Base-by-base conservation (phyloP, 2,113 vertebrate genomes). In the Porphyrio hochstetteri region DNA sequence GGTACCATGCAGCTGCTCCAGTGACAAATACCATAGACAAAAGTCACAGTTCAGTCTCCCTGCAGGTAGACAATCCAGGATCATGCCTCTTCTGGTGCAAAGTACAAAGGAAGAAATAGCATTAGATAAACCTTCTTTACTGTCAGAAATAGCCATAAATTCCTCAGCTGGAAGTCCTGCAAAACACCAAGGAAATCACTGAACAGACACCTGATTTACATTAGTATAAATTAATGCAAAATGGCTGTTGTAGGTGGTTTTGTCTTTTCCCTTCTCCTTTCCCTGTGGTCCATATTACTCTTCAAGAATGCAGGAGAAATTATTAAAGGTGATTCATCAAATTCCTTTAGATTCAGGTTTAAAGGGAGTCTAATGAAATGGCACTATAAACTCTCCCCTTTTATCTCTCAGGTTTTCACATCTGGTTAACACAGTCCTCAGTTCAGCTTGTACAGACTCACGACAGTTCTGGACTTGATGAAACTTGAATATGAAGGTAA, bases 341-440 rank as follows among this genome's bases (percentile, higher is more conserved):
- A 83, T 82, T 96, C 92, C 81, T 92, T 91, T 84, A 82, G 75
- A 78, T 76, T 82, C 77, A 90, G 28, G 68, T 75, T 95, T 97
- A 92, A 94, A 95, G 78, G 42, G 82, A 81, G 92, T 64, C 19
- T 82, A 31, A 69, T 64, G 79, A 85, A 90, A 83, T 18, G 52
- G 57, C 60, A 92, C 76, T 12, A 7, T 63, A 19, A 90, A 61
- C 63, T 89, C 71, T 57, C 24, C 48, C 28, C 82, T 55, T 93
- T 94, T 90, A 63, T 82, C 75, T 61, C 55, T 93, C 70, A 89
- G 89, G 42, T 85, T 28, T 28, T 84, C 63, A 80, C 81, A 75
- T 88, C 89, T 94, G 57, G 77, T 93, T 93, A 78, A 72, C 92
- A 56, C 28, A 71, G 21, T 48, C 69, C 86, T 90, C 60, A 61